These are phyloP conservation scores for Zeus faber DNA, from an alignment of 2,113 vertebrate genomes.

Conservation along the genomic window DNA sequence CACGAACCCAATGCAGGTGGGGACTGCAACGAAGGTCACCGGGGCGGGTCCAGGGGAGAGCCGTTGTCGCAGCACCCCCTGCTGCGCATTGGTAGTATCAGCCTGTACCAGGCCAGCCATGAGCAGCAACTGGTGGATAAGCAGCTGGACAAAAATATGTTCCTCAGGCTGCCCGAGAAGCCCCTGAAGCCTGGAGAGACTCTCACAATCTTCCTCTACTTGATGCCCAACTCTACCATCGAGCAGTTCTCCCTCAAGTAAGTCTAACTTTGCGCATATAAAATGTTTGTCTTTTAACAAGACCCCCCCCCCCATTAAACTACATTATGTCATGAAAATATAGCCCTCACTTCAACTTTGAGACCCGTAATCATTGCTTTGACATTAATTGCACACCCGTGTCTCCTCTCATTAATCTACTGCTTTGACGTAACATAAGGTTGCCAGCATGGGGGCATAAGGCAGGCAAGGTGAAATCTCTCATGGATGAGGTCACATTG, in stretches of 20 bases:
- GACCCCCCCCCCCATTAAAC: no score
- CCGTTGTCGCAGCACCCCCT: constrained; percentile 89
- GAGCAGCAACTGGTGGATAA: constrained; percentile 87
- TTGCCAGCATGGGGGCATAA: no score
- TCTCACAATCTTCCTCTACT: constrained; percentile 85
- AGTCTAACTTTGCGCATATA: constrained; percentile 55
- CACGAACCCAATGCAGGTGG: constrained; percentile 79
- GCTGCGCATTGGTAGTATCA: constrained; percentile 94
- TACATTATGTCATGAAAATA: no score
- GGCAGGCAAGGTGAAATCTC: no score
- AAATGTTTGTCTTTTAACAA: no score
- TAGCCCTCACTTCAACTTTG: no score
- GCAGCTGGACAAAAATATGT: constrained; percentile 86
- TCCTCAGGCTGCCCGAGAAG: constrained; percentile 88
- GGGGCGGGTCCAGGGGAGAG: constrained; percentile 72
- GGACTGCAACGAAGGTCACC: constrained; percentile 79
- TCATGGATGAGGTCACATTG: no score
- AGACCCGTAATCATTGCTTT: no score
- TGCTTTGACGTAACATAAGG: no score
- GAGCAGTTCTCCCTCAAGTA: constrained; percentile 97
- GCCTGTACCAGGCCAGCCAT: constrained; percentile 83
- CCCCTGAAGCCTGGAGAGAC: constrained; percentile 90
- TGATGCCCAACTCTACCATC: constrained; percentile 90
- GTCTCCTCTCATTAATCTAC: no score
- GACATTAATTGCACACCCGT: no score